Percentiles rank a stretch among this genome's conserved stretches.
Evolutionary conservation across 2,888 invertebrate genomes (phyloP).

Genomic region (Cephus nigrinus): DNA sequence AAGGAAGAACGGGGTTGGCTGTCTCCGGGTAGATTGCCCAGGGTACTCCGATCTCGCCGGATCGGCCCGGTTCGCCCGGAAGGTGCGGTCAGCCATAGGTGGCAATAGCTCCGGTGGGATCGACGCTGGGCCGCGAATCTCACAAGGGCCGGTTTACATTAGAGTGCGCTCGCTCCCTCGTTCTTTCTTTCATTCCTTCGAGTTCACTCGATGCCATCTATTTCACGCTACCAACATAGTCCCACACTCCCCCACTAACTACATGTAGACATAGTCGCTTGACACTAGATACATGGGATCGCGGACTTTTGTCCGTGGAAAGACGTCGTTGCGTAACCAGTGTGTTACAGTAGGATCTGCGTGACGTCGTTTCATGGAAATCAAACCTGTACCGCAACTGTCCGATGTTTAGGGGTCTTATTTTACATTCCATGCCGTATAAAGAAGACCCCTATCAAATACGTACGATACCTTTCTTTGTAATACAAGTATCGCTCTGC

Average conservation of each 20-base stretch:
- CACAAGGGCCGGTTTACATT: constrained; percentile 67
- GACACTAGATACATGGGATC: constrained; percentile 55
- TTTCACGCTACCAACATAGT: constrained; percentile 1
- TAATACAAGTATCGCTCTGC: neutral
- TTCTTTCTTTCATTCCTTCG: constrained; percentile 42
- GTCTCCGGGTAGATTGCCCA: constrained; percentile 5
- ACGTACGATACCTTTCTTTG: neutral
- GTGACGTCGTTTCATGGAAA: neutral
- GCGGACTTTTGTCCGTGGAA: constrained; percentile 30
- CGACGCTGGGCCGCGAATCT: constrained; percentile 61
- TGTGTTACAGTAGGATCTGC: neutral
- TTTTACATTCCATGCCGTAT: neutral
- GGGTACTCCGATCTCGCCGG: constrained; percentile 27
- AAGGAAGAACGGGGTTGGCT: neutral
- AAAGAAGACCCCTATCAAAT: neutral
- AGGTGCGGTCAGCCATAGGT: constrained; percentile 64
- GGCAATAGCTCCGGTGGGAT: constrained; percentile 55
- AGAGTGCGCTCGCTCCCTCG: constrained; percentile 51
- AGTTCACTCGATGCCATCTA: constrained; percentile 7
- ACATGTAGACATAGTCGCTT: constrained; percentile 11
- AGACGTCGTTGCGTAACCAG: constrained; percentile 48
- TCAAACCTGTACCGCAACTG: neutral
- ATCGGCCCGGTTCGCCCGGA: constrained; percentile 58
- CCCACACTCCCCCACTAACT: constrained; percentile 10
- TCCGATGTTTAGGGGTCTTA: neutral